Evolutionary conservation across 1,140 invertebrate species (phyloP).

Genomic region (Belonocnema kinseyi): DNA sequence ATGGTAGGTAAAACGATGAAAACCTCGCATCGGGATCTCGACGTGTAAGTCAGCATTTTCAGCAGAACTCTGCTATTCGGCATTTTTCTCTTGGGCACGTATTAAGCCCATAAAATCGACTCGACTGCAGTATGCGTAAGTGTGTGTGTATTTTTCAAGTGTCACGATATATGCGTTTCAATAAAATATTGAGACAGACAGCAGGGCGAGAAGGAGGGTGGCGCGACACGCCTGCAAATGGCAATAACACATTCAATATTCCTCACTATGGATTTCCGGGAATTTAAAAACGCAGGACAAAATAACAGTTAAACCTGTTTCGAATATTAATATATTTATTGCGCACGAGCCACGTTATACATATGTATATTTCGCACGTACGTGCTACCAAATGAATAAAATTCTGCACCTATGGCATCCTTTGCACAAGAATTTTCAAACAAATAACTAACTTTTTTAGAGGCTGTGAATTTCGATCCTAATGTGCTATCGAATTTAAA

Average conservation of each 20-base stretch:
- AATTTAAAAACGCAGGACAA: conserved; percentile 59
- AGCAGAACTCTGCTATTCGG: conserved; percentile 57
- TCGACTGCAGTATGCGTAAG: conserved; percentile 33
- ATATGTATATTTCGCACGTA: conserved; percentile 30
- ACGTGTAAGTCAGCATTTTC: conserved; percentile 58
- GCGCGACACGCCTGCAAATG: conserved; percentile 41
- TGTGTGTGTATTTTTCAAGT: conserved; percentile 38
- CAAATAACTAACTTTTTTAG: background rate
- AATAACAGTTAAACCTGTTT: conserved; percentile 57
- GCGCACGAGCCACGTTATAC: conserved; percentile 3
- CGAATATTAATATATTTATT: conserved; percentile 57
- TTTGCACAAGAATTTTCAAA: conserved; percentile 7
- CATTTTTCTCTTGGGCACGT: conserved; percentile 47
- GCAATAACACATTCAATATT: conserved; percentile 66
- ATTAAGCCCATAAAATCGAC: conserved; percentile 24
- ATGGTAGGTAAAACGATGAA: conserved; percentile 34
- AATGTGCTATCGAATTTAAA: too few relatives aligned
- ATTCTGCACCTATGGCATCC: background rate
- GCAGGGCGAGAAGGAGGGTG: conserved; percentile 35
- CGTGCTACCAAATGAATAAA: conserved; percentile 1
- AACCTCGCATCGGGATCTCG: conserved; percentile 35
- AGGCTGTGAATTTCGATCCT: too few relatives aligned
- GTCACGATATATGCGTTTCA: conserved; percentile 64
- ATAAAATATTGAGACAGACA: conserved; percentile 67
- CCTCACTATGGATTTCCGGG: conserved; percentile 46